Percentiles rank a stretch among this genome's conserved stretches.
phyloP scores from a whole-genome alignment of 1,140 invertebrate species.

The Bombus terrestris region DNA sequence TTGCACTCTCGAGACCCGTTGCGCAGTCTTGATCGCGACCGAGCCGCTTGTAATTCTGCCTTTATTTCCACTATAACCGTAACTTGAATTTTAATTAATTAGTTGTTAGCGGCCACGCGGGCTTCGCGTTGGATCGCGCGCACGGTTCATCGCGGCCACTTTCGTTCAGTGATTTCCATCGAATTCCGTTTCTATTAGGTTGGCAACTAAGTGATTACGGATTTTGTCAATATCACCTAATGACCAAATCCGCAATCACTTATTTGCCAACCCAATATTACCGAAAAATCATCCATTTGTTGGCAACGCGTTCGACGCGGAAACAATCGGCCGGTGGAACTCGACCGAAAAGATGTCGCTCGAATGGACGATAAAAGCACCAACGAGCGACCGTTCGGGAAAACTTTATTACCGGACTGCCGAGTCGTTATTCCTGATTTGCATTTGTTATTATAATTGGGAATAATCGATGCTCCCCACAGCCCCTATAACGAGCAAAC shows the following conservation, averaged over 20 bases:
- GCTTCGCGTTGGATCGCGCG: too few species aligned
- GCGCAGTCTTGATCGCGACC: conserved; percentile 18
- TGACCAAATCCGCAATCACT: too few species aligned
- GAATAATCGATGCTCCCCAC: conserved; percentile 77
- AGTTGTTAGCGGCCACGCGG: neutral
- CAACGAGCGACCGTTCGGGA: conserved; percentile 63
- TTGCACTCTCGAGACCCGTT: neutral
- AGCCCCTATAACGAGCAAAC: conserved; percentile 60
- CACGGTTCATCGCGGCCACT: neutral
- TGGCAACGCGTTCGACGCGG: neutral
- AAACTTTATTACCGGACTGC: conserved; percentile 78
- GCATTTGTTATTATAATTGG: conserved; percentile 82
- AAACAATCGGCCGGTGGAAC: neutral
- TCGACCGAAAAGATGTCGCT: neutral
- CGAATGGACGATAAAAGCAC: neutral
- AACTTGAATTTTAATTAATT: conserved; percentile 20
- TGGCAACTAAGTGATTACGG: too few species aligned
- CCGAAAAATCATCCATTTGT: neutral
- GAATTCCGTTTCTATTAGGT: neutral
- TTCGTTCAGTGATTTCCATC: neutral
- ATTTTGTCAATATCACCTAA: too few species aligned
- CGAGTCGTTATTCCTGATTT: conserved; percentile 81
- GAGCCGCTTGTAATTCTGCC: too few species aligned
- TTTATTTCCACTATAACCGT: neutral
- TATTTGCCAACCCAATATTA: too few species aligned